Percentiles rank a stretch among this genome's conserved stretches.
phyloP scores from a whole-genome alignment of 37 sponge, comb jelly and placozoan species.

The Mnemiopsis leidyi region DNA sequence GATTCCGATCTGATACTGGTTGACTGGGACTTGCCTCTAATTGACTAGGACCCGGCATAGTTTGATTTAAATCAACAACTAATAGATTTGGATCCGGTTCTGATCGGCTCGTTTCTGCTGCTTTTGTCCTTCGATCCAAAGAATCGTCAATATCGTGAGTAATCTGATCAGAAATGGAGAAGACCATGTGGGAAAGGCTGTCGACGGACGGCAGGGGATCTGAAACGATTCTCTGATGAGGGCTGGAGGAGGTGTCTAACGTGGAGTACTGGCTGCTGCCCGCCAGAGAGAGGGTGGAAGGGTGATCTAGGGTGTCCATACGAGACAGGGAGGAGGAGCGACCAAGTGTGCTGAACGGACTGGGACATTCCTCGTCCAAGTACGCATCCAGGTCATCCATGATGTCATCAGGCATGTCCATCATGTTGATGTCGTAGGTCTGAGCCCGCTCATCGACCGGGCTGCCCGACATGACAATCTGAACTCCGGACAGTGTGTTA shows the following conservation, averaged over 20 bases:
- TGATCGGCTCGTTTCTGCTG: neutral
- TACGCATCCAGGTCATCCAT: neutral
- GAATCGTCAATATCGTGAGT: neutral
- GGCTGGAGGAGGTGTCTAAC: neutral
- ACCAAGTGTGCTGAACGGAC: neutral
- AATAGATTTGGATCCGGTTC: neutral
- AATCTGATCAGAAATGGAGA: neutral
- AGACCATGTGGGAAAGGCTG: neutral
- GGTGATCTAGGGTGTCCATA: neutral
- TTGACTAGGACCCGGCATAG: neutral
- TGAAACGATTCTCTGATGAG: neutral
- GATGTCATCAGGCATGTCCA: neutral
- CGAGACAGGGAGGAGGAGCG: neutral
- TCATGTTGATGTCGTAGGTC: neutral
- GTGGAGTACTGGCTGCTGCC: neutral
- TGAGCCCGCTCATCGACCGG: neutral
- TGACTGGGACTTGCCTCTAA: neutral
- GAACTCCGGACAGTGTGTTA: neutral
- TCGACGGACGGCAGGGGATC: neutral
- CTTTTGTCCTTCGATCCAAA: neutral
- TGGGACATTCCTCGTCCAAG: neutral
- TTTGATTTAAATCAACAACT: neutral
- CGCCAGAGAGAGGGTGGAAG: neutral
- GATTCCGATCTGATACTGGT: neutral
- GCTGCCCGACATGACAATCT: neutral